Evolutionary conservation across 2,797 vertebrate species (phyloP).

Genomic region (Vipera latastei): DNA sequence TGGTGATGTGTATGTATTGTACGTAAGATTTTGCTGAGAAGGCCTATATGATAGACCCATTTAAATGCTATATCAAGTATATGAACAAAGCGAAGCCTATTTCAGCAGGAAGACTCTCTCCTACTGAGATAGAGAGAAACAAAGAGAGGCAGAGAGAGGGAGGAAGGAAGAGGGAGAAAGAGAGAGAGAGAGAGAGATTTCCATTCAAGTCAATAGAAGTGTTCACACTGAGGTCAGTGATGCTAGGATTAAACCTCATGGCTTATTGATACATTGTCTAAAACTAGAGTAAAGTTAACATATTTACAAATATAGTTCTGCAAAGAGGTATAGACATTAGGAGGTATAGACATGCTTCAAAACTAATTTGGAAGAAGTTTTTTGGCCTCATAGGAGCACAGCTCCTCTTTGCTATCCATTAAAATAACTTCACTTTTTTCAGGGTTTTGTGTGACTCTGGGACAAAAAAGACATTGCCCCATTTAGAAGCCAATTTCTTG

Average conservation of each 20-base stretch:
- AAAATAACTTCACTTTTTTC: neutral
- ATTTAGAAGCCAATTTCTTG: neutral
- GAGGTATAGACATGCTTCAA: neutral
- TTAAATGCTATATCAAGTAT: neutral
- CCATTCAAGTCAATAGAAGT: conserved; percentile 24
- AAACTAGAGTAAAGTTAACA: conserved; percentile 49
- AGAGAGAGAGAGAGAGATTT: neutral
- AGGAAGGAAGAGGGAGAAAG: neutral
- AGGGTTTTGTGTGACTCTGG: neutral
- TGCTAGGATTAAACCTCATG: conserved; percentile 44
- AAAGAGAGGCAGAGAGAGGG: neutral
- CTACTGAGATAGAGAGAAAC: neutral
- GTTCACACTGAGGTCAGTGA: conserved; percentile 15
- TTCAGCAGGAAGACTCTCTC: neutral
- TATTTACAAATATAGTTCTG: conserved; percentile 40
- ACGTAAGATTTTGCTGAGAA: neutral
- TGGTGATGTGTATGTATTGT: neutral
- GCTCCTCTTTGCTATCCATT: neutral
- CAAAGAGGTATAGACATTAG: conserved; percentile 21
- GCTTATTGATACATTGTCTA: conserved; percentile 37
- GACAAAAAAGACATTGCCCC: neutral
- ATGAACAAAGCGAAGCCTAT: neutral
- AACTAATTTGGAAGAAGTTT: neutral
- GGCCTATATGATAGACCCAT: neutral
- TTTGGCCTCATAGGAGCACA: neutral